Evolutionary conservation across 2,888 invertebrate genomes (phyloP), one percentile per base, ranked within the genome.

Genomic region (Cephus nigrinus): DNA sequence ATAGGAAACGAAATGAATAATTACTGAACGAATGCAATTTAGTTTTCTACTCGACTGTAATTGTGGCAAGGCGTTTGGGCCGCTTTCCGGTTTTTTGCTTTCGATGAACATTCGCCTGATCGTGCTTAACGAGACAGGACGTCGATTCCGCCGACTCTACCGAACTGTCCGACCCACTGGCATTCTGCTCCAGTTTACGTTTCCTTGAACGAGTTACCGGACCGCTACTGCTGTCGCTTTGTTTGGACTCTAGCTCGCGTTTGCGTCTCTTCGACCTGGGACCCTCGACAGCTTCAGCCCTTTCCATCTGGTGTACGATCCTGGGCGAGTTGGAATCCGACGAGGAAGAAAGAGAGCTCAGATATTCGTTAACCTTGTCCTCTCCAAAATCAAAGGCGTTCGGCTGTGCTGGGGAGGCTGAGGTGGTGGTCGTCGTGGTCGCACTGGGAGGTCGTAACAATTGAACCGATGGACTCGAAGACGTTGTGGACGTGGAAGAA

Each of bases 341-440:
- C 3, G 91, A 92, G 12, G 92, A 92, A 11, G 93, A 93, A 73
- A 93, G 85, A 36, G 93, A 93, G 40, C 92, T 92, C 23, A 93
- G 88, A 83, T 93, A 93, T 79, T 93, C 93, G 81, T 91, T 92
- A 33, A 93, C 92, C 78, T 92, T 90, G 23, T 92, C 92, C 80
- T 93, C 93, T 32, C 92, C 89, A 79, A 93, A 93, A 82, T 92
- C 92, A 83, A 93, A 93, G 68, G 92, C 92, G 77, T 84, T 90
- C 1, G 89, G 87, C 55, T 89, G 90, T 1, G 88, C 89, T 0
- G 88, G 89, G 1, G 90, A 89, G 35, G 87, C 86, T 30, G 88
- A 88, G 31, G 84, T 82, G 76, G 78, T 80, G 36, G 84, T 82
- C 0, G 83, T 80, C 11, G 83, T 80, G 40, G 84, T 83, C 1